phyloP scores from a whole-genome alignment of 2,797 vertebrate species.

The Fistularia tabacaria region DNA sequence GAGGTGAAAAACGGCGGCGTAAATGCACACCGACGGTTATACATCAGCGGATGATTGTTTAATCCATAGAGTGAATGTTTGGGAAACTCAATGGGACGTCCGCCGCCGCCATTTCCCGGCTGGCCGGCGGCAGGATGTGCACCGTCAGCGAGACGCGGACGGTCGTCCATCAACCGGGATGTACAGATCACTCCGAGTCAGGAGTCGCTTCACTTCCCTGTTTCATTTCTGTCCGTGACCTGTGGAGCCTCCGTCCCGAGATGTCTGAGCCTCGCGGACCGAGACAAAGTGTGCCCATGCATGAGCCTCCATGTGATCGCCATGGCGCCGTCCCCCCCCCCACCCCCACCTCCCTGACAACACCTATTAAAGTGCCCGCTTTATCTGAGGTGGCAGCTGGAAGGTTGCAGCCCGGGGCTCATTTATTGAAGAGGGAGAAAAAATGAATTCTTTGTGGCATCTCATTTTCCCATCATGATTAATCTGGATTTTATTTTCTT shows the following conservation, averaged over 20 bases:
- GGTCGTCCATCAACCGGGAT: conserved; percentile 12
- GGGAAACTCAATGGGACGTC: conserved; percentile 56
- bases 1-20: conserved; percentile 6
- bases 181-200: conserved; percentile 14
- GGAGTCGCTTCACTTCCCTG: conserved; percentile 15
- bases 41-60: conserved; percentile 41
- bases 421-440: conserved; percentile 57
- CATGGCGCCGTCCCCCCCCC: background rate
- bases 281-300: no score
- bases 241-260: background rate
- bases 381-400: conserved; percentile 52
- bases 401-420: conserved; percentile 55
- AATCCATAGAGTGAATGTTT: conserved; percentile 52
- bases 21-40: conserved; percentile 26
- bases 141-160: conserved; percentile 41
- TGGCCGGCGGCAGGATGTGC: conserved; percentile 32
- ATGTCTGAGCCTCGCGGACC: background rate
- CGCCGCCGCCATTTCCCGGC: conserved; percentile 45
- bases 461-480: conserved; percentile 68
- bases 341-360: conserved; percentile 29
- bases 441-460: conserved; percentile 72
- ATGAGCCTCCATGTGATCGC: no score
- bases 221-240: background rate
- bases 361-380: conserved; percentile 44
- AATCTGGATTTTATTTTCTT: conserved; percentile 41